phyloP scores from a whole-genome alignment of 2,797 vertebrate species.

The Xiphorhynchus erythropygius region DNA sequence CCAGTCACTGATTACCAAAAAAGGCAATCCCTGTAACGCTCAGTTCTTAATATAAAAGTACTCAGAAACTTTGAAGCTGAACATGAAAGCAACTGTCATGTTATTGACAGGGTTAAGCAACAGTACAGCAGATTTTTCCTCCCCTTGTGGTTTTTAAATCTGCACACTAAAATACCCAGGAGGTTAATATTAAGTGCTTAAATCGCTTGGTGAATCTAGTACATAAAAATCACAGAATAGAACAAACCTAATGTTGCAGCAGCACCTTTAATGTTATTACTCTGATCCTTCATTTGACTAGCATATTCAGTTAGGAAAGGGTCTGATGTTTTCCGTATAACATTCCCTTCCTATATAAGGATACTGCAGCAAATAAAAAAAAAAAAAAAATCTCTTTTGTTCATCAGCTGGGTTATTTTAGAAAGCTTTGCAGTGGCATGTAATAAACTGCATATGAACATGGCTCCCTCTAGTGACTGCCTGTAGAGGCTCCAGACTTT shows the following conservation, averaged over 20 bases:
- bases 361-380: not conserved
- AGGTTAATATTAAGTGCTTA: not conserved
- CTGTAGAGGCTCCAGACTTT: not conserved
- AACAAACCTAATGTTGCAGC: not conserved
- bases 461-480: slow-evolving; percentile 31
- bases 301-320: not conserved
- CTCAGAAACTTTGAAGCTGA: not conserved
- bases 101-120: not conserved
- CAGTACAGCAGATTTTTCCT: not conserved
- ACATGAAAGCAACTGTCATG: not conserved
- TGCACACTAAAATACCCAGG: not conserved
- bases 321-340: not conserved
- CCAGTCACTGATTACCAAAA: not conserved
- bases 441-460: not conserved
- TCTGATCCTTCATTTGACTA: not conserved
- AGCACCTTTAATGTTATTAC: not conserved
- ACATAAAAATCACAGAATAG: not conserved
- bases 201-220: not conserved
- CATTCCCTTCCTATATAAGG: not conserved
- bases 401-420: not conserved
- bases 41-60: not conserved
- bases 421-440: not conserved
- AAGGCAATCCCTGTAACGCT: not conserved
- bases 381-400: not conserved
- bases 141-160: not conserved